A percentile compares a stretch with the other conserved stretches of the same genome.
Conservation (phyloP, 30 jellyfish, hydroid and myxozoan genomes). For the Turritopsis dohrnii region DNA sequence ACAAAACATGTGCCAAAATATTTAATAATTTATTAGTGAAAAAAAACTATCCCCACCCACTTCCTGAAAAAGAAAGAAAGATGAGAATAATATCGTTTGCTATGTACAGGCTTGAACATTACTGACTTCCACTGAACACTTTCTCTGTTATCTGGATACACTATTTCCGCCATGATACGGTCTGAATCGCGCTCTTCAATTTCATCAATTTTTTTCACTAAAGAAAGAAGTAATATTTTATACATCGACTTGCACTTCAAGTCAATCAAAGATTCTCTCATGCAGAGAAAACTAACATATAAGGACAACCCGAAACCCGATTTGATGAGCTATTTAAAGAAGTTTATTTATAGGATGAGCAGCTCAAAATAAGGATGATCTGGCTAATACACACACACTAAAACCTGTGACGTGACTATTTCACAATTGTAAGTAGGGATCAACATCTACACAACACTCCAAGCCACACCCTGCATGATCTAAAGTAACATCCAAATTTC, state of each 20-base stretch:
- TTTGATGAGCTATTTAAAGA: not conserved
- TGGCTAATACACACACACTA: no score
- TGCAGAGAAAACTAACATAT: not conserved
- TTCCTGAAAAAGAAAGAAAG: not conserved
- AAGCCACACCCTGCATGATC: no score
- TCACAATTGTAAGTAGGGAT: no score
- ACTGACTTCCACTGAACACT: constrained; percentile 57
- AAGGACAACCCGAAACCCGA: not conserved
- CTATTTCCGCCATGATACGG: constrained; percentile 83
- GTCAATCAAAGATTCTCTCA: not conserved
- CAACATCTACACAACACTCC: no score
- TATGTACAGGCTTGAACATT: not conserved
- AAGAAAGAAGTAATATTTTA: not conserved
- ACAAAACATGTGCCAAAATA: not conserved
- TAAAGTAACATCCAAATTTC: no score
- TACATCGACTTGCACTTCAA: not conserved
- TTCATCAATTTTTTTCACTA: constrained; percentile 29
- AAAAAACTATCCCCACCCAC: not conserved
- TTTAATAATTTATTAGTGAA: not conserved
- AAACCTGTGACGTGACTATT: no score
- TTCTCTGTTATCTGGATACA: constrained; percentile 46
- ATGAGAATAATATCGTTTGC: not conserved
- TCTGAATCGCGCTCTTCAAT: constrained; percentile 62
- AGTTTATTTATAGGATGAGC: no score
- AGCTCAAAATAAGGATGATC: no score